These are phyloP conservation scores for Cecropterus lyciades DNA, from an alignment of 1,140 invertebrate genomes.

Conservation along the genomic window DNA sequence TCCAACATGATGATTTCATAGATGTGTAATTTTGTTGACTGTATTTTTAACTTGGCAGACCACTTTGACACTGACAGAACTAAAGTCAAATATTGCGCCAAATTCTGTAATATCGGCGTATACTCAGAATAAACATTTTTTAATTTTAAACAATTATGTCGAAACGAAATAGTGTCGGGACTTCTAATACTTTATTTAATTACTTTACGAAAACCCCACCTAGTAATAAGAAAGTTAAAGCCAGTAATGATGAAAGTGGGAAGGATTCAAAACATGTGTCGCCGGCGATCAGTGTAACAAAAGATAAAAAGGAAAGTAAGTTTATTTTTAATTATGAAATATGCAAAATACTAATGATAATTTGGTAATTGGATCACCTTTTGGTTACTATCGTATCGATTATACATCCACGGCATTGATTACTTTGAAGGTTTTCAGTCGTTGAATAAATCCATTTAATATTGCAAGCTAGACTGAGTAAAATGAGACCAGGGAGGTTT, in stretches of 20 bases:
- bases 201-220: slow-evolving; percentile 85
- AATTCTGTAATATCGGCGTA: neutral
- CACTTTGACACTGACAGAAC: too few relatives aligned
- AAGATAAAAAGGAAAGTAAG: slow-evolving; percentile 62
- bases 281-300: slow-evolving; percentile 50
- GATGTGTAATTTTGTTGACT: too few relatives aligned
- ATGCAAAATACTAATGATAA: too few relatives aligned
- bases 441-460: too few relatives aligned
- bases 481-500: too few relatives aligned
- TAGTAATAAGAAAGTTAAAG: slow-evolving; percentile 70
- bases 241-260: slow-evolving; percentile 44
- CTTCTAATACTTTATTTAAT: slow-evolving; percentile 85
- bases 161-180: slow-evolving; percentile 70
- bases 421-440: too few relatives aligned
- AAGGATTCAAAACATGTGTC: slow-evolving; percentile 42
- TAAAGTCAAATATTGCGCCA: slow-evolving; percentile 23
- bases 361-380: too few relatives aligned
- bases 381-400: too few relatives aligned
- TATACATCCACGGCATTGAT: too few relatives aligned
- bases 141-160: slow-evolving; percentile 63
- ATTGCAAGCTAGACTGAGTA: too few relatives aligned
- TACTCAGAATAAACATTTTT: neutral
- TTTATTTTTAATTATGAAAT: neutral
- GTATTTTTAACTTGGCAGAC: too few relatives aligned
- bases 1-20: too few relatives aligned